A percentile compares a stretch with the other conserved stretches of the same genome.
Conservation (phyloP, 2,113 vertebrate genomes). For the Mobula birostris region DNA sequence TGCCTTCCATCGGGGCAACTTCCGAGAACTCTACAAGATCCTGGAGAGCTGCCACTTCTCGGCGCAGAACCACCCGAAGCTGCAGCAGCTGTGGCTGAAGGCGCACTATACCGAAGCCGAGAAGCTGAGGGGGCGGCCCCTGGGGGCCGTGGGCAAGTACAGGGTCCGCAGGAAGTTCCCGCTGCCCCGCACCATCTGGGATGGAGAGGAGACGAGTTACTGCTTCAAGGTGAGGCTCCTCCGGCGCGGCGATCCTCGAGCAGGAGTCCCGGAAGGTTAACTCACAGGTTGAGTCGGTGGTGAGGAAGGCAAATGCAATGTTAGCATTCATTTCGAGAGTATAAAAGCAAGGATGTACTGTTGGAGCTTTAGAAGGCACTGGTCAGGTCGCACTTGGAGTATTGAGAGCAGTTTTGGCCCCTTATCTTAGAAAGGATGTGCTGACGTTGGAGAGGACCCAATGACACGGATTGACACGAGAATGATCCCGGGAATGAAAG, state of each 20-base stretch:
- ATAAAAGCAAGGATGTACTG: too few relatives aligned
- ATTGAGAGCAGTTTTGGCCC: too few relatives aligned
- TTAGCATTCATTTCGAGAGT: too few relatives aligned
- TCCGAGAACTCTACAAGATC: conserved; percentile 53
- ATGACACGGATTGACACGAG: too few relatives aligned
- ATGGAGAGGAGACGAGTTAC: conserved; percentile 60
- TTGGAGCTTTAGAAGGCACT: too few relatives aligned
- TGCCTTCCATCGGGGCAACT: conserved; percentile 58
- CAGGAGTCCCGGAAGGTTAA: too few relatives aligned
- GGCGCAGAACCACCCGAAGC: conserved; percentile 50
- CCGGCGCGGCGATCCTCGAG: not conserved
- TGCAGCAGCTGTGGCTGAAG: conserved; percentile 60
- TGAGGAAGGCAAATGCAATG: too few relatives aligned
- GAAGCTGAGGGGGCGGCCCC: conserved; percentile 52
- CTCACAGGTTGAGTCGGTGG: too few relatives aligned
- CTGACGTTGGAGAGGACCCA: too few relatives aligned
- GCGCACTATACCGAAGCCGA: conserved; percentile 57
- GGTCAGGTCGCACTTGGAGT: too few relatives aligned
- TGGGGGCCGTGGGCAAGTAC: conserved; percentile 63
- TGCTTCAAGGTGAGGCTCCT: conserved; percentile 55
- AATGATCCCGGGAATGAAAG: too few relatives aligned
- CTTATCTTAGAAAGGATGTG: too few relatives aligned
- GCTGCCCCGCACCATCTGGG: conserved; percentile 58
- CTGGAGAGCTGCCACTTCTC: conserved; percentile 56
- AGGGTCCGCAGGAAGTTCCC: conserved; percentile 57